phyloP scores from a whole-genome alignment of 2,888 invertebrate genomes.

The Penaeus monodon region DNA sequence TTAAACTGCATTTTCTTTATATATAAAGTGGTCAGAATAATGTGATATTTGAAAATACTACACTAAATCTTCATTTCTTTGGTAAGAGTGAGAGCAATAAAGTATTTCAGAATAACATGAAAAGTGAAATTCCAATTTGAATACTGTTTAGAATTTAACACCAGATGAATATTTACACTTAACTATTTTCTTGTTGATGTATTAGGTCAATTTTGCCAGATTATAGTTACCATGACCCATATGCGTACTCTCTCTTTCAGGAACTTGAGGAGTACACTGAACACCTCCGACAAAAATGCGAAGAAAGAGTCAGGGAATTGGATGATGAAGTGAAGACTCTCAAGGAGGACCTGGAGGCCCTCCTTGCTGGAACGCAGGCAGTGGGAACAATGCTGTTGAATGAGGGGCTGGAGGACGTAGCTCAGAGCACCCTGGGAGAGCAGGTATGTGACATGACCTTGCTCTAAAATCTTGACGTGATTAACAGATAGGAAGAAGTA shows the following conservation, averaged over 20 bases:
- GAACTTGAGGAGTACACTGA: conserved; percentile 70
- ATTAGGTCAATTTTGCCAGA: too few species aligned
- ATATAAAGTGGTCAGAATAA: too few species aligned
- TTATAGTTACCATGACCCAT: neutral
- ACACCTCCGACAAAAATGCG: conserved; percentile 69
- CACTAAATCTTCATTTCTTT: too few species aligned
- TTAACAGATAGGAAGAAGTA: neutral
- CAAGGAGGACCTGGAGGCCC: conserved; percentile 66
- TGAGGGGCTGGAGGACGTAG: conserved; percentile 70
- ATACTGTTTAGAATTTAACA: too few species aligned
- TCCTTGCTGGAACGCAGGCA: conserved; percentile 67
- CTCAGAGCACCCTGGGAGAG: conserved; percentile 70
- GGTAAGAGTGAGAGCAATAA: too few species aligned
- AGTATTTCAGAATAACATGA: too few species aligned
- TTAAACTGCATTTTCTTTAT: too few species aligned
- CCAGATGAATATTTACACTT: too few species aligned
- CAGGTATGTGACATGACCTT: conserved; percentile 66
- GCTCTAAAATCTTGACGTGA: conserved; percentile 14
- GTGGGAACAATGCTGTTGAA: conserved; percentile 69
- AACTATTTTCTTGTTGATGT: too few species aligned
- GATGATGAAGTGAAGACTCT: conserved; percentile 67
- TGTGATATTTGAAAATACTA: too few species aligned
- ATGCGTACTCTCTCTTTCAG: conserved; percentile 64
- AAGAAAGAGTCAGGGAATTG: conserved; percentile 67
- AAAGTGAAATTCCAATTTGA: too few species aligned